These are phyloP conservation scores for Vanessa atalanta DNA, from an alignment of 1,140 invertebrate species.

Conservation along the genomic window DNA sequence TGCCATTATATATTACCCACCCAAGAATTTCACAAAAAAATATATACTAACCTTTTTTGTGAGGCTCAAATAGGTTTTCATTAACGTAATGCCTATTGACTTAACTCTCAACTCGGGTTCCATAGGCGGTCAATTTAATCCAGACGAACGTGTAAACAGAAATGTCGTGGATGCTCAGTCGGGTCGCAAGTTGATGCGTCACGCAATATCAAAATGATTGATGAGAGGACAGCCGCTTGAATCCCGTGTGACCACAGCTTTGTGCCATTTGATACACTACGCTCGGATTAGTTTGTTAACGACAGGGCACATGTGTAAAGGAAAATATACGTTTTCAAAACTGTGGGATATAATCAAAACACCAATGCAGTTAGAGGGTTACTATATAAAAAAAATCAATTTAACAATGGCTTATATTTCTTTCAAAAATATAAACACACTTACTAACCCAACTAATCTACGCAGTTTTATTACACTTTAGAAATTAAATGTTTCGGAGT, in stretches of 20 bases:
- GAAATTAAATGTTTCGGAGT: background rate
- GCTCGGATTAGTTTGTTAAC: constrained; percentile 23
- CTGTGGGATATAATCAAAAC: background rate
- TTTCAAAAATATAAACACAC: too few species aligned
- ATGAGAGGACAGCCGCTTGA: constrained; percentile 55
- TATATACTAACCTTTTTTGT: background rate
- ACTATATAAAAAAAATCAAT: background rate
- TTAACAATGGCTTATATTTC: too few species aligned
- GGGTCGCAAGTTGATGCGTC: constrained; percentile 61
- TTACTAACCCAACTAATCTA: too few species aligned
- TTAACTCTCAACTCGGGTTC: constrained; percentile 15
- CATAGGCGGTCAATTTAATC: constrained; percentile 29
- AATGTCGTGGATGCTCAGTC: constrained; percentile 38
- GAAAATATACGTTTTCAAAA: constrained; percentile 15
- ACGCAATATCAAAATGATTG: constrained; percentile 72
- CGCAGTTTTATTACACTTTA: background rate
- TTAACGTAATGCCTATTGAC: constrained; percentile 19
- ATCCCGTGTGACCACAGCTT: constrained; percentile 56
- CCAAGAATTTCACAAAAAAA: background rate
- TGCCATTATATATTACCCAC: background rate
- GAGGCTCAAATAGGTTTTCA: constrained; percentile 6
- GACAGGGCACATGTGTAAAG: constrained; percentile 2
- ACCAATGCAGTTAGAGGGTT: background rate
- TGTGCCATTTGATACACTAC: constrained; percentile 47
- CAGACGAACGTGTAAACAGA: constrained; percentile 55